Conservation (phyloP, 2,888 invertebrate species). For the Sicus ferrugineus region DNA sequence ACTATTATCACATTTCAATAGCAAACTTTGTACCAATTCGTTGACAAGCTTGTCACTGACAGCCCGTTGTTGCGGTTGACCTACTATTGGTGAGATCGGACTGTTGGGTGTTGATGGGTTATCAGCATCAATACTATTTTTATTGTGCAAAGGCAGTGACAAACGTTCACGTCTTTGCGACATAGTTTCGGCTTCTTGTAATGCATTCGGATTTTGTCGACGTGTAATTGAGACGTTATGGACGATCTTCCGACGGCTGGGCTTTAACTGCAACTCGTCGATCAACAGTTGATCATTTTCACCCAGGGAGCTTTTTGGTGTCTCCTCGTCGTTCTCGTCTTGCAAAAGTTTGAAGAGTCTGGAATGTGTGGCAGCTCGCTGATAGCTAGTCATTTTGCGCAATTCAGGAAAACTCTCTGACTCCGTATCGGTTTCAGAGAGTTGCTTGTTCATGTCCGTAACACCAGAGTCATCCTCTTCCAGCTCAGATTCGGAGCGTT, state of each 20-base stretch:
- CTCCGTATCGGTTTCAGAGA: conserved; percentile 73
- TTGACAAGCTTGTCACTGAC: conserved; percentile 68
- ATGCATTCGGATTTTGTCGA: conserved; percentile 58
- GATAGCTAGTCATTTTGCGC: conserved; percentile 70
- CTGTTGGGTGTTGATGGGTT: conserved; percentile 68
- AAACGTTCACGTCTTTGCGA: conserved; percentile 66
- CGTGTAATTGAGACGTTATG: conserved; percentile 65
- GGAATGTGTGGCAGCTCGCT: conserved; percentile 77
- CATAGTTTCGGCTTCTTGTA: conserved; percentile 62
- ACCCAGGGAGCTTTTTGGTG: background rate
- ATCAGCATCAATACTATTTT: conserved; percentile 65
- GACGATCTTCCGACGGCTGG: conserved; percentile 60
- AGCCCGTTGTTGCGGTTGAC: conserved; percentile 63
- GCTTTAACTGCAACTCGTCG: conserved; percentile 57
- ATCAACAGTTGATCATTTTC: conserved; percentile 46
- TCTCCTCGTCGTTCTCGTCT: conserved; percentile 66
- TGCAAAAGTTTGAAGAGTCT: conserved; percentile 73
- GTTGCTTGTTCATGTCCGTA: conserved; percentile 74
- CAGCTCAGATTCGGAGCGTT: conserved; percentile 65
- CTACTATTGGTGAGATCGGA: conserved; percentile 61
- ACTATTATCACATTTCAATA: conserved; percentile 68
- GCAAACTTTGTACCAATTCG: conserved; percentile 69
- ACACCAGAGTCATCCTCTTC: conserved; percentile 77
- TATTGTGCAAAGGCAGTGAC: conserved; percentile 66
- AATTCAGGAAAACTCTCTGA: conserved; percentile 70